These are phyloP conservation scores for Palaemon carinicauda DNA, from an alignment of 1,140 invertebrate species.

Conservation along the genomic window DNA sequence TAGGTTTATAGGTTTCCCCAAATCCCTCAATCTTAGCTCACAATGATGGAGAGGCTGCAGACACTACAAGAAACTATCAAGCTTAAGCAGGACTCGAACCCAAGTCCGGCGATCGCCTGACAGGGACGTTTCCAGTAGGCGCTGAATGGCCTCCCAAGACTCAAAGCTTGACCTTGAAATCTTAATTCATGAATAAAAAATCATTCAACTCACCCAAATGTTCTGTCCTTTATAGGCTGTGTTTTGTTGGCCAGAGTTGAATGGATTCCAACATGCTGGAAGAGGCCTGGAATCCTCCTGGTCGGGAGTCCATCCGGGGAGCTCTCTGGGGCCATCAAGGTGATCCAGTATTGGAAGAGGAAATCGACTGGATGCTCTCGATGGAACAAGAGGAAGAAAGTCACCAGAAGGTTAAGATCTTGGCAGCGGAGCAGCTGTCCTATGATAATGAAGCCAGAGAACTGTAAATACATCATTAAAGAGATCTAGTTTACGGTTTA, in stretches of 20 bases:
- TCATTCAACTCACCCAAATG: slow-evolving; percentile 49
- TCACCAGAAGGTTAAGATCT: slow-evolving; percentile 61
- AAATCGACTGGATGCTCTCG: slow-evolving; percentile 64
- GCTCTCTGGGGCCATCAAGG: slow-evolving; percentile 57
- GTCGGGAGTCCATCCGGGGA: slow-evolving; percentile 54
- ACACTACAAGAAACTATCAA: too few species aligned
- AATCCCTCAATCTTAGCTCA: too few species aligned
- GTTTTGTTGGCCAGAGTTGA: slow-evolving; percentile 61
- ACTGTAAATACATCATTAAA: background rate
- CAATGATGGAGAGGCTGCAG: too few species aligned
- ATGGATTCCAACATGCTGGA: slow-evolving; percentile 64
- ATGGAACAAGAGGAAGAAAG: slow-evolving; percentile 62
- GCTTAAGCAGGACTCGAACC: too few species aligned
- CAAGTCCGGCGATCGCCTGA: too few species aligned
- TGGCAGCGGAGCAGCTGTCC: slow-evolving; percentile 63
- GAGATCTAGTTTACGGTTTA: background rate
- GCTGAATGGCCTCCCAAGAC: too few species aligned
- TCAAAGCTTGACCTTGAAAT: too few species aligned
- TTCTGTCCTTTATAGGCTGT: slow-evolving; percentile 54
- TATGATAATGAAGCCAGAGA: slow-evolving; percentile 63
- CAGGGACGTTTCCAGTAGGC: too few species aligned
- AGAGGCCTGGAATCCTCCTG: slow-evolving; percentile 61
- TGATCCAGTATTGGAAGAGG: slow-evolving; percentile 61
- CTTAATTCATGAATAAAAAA: too few species aligned
- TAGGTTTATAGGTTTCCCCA: too few species aligned